Percentiles rank a stretch among this genome's conserved stretches.
These are phyloP conservation scores for Apostichopus japonicus DNA, from an alignment of 35 echinoderm and acorn worm genomes.

Conservation along the genomic window DNA sequence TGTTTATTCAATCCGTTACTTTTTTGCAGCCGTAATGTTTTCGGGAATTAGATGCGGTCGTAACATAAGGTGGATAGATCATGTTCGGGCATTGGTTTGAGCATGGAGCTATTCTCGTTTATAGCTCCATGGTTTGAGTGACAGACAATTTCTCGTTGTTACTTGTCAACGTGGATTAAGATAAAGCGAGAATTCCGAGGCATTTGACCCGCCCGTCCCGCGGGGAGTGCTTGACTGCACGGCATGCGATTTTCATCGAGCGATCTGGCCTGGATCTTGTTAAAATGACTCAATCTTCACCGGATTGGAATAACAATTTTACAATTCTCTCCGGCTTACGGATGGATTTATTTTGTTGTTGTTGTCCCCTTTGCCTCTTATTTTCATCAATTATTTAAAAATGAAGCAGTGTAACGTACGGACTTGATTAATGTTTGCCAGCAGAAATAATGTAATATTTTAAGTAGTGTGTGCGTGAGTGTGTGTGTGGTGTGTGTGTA, in stretches of 20 bases:
- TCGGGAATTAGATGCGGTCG: neutral
- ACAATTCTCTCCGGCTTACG: neutral
- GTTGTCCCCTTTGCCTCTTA: neutral
- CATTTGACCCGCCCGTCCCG: slow-evolving; percentile 9
- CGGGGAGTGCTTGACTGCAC: neutral
- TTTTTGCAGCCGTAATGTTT: neutral
- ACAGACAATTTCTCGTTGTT: neutral
- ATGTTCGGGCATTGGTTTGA: neutral
- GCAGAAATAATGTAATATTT: too few species aligned
- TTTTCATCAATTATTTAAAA: neutral
- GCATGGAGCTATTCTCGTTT: neutral
- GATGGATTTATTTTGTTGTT: neutral
- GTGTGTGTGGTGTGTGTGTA: too few species aligned
- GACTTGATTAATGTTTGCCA: too few species aligned
- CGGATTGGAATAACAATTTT: neutral
- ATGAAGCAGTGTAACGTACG: neutral
- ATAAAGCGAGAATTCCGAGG: neutral
- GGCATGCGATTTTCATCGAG: neutral
- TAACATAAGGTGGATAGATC: neutral
- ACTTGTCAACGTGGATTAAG: slow-evolving; percentile 8
- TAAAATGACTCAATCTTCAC: neutral
- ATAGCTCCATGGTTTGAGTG: neutral
- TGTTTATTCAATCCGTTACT: neutral
- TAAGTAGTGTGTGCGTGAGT: too few species aligned
- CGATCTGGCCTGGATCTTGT: neutral